These are phyloP conservation scores for Drosophila nasuta DNA, from an alignment of 1,140 invertebrate genomes.

Conservation along the genomic window DNA sequence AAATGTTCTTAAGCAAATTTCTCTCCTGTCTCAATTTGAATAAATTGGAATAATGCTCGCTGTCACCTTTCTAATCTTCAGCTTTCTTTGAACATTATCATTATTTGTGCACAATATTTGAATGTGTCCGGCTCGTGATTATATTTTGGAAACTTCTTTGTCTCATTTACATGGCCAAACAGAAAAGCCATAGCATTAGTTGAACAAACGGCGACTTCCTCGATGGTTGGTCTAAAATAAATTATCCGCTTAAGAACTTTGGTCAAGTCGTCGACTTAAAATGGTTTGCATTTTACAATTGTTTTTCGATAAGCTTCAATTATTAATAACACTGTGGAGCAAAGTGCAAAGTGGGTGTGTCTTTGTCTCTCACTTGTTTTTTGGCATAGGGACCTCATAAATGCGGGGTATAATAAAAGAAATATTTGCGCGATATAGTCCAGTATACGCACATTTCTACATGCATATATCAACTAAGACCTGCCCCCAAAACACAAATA, in stretches of 20 bases:
- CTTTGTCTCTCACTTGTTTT: constrained; percentile 3
- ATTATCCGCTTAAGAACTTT: constrained; percentile 33
- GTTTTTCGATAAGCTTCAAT: constrained; percentile 31
- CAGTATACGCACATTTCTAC: background rate
- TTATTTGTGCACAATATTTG: background rate
- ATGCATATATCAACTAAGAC: constrained; percentile 25
- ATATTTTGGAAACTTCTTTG: background rate
- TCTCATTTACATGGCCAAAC: background rate
- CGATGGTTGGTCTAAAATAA: background rate
- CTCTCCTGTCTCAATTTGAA: background rate
- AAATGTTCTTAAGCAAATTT: no score
- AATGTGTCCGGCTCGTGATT: background rate
- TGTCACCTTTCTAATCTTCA: constrained; percentile 15
- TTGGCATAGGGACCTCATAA: constrained; percentile 8
- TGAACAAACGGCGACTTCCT: background rate
- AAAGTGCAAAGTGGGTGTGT: constrained; percentile 55
- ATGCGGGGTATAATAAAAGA: constrained; percentile 3
- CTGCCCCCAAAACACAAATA: constrained; percentile 31
- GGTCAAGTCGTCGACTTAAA: constrained; percentile 17
- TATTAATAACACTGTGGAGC: constrained; percentile 29
- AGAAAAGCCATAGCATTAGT: background rate
- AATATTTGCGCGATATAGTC: constrained; percentile 7
- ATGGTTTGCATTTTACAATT: constrained; percentile 35
- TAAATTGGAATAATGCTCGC: background rate
- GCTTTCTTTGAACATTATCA: background rate